phyloP scores from a whole-genome alignment of 2,797 vertebrate genomes.

The Clamator glandarius region DNA sequence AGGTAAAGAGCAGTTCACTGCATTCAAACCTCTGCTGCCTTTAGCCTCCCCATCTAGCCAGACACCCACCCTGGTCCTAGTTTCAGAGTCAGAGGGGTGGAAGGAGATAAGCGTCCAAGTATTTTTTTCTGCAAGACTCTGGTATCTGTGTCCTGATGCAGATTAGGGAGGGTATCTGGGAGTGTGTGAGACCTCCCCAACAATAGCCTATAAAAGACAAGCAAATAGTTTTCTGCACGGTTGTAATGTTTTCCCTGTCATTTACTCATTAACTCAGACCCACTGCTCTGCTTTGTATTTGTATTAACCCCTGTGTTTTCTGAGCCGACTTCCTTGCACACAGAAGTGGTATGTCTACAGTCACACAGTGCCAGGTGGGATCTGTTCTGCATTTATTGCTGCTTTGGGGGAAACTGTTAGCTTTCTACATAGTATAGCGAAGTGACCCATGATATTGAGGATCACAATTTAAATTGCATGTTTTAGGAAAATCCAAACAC shows the following conservation, averaged over 20 bases:
- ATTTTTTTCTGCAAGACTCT: background rate
- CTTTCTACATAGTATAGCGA: background rate
- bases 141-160: background rate
- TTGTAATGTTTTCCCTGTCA: background rate
- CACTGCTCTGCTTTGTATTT: background rate
- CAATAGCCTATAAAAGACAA: background rate
- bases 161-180: background rate
- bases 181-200: background rate
- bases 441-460: background rate
- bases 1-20: background rate
- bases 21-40: accelerated
- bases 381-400: background rate
- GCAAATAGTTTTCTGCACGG: background rate
- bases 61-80: background rate
- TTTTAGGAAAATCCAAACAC: background rate
- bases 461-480: background rate
- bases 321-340: background rate
- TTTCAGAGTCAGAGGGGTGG: background rate
- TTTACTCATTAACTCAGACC: constrained; percentile 1
- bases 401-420: background rate
- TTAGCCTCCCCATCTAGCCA: accelerated
- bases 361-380: background rate
- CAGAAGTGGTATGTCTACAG: background rate
- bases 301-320: background rate
- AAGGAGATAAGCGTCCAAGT: background rate